Conservation (phyloP, 1,140 invertebrate species). For the Nasonia giraulti region DNA sequence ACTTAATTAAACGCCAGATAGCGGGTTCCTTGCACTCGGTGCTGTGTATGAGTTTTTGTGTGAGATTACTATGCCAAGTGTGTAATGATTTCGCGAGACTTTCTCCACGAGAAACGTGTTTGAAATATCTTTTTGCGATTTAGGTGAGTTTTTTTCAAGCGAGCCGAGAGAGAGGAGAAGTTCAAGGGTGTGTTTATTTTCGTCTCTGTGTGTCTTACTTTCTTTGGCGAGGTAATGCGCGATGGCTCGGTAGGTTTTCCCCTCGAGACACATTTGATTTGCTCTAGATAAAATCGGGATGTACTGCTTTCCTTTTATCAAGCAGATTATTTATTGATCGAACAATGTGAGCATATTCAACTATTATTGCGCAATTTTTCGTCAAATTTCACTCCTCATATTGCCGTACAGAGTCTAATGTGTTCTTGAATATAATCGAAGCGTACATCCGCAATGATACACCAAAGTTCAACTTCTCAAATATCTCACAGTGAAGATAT, state of each 20-base stretch:
- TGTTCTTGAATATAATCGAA: not conserved
- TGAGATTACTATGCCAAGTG: not conserved
- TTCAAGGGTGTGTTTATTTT: conserved; percentile 4
- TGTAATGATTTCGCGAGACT: not conserved
- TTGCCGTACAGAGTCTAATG: not conserved
- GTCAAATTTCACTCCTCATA: no score
- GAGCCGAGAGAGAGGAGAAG: not conserved
- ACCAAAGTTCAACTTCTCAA: not conserved
- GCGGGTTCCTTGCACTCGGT: not conserved
- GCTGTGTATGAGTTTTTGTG: not conserved
- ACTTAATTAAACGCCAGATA: not conserved
- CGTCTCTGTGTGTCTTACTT: not conserved
- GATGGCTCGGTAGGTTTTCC: not conserved
- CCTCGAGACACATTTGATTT: no score
- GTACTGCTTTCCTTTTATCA: no score
- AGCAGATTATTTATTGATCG: no score
- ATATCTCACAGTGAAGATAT: not conserved
- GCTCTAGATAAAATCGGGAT: no score
- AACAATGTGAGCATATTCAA: no score
- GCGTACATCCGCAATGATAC: not conserved
- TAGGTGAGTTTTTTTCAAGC: not conserved
- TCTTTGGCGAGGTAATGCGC: not conserved
- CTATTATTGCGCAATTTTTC: no score
- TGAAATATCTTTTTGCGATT: not conserved
- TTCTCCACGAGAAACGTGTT: not conserved